Percentiles rank a stretch among this genome's conserved stretches.
phyloP scores from a whole-genome alignment of 1,140 invertebrate genomes.

The Halotydeus destructor region DNA sequence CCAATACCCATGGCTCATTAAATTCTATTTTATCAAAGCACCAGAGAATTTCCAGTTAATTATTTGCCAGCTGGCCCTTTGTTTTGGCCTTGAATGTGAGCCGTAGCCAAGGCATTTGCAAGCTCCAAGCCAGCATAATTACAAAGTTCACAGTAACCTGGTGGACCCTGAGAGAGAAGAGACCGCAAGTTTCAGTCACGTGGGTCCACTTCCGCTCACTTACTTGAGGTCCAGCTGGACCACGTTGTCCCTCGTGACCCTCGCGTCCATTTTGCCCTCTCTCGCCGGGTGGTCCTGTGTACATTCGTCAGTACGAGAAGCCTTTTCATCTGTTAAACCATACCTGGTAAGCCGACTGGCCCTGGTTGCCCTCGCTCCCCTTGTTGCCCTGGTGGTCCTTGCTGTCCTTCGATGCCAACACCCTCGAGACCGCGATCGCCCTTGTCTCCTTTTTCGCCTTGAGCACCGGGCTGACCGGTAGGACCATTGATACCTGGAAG shows the following conservation, averaged over 20 bases:
- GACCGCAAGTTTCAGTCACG: background rate
- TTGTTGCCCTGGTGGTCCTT: slow-evolving; percentile 40
- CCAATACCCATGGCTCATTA: no score
- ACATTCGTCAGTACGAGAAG: no score
- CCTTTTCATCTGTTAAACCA: no score
- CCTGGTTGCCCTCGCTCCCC: slow-evolving; percentile 33
- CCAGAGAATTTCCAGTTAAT: background rate
- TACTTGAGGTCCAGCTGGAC: slow-evolving; percentile 8
- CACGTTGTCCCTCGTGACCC: slow-evolving; percentile 22
- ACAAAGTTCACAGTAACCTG: slow-evolving; percentile 35
- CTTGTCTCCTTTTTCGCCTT: slow-evolving; percentile 39
- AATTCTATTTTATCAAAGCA: no score
- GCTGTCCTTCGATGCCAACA: slow-evolving; percentile 40
- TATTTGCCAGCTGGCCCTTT: background rate
- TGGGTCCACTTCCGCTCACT: no score
- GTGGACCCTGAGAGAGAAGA: slow-evolving; percentile 16
- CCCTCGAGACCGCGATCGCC: slow-evolving; percentile 45
- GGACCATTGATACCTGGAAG: slow-evolving; percentile 35
- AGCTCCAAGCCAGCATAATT: no score
- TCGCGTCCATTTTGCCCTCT: slow-evolving; percentile 39
- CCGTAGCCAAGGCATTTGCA: no score
- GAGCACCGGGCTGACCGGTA: slow-evolving; percentile 32
- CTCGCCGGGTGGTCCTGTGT: slow-evolving; percentile 35
- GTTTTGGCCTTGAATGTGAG: background rate
- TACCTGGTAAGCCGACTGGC: slow-evolving; percentile 34